phyloP scores from a whole-genome alignment of 2,888 invertebrate species.

The Leuctra nigra region DNA sequence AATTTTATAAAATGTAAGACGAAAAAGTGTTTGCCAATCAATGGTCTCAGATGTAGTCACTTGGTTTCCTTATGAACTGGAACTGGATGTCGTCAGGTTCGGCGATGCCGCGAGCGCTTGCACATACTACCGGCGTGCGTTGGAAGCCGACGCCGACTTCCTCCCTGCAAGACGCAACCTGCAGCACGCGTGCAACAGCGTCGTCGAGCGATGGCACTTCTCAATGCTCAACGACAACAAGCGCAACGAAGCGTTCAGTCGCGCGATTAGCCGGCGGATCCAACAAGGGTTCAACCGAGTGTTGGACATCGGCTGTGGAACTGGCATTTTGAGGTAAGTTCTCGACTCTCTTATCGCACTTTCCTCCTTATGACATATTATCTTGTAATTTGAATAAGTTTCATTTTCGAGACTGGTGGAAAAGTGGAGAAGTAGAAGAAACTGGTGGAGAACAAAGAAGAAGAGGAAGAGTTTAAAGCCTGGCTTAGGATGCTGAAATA shows the following conservation, averaged over 20 bases:
- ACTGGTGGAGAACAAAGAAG: too few species aligned
- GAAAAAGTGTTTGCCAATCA: neutral
- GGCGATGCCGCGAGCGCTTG: conserved; percentile 51
- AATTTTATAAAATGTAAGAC: neutral
- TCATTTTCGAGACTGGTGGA: too few species aligned
- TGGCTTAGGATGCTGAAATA: too few species aligned
- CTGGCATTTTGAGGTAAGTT: conserved; percentile 58
- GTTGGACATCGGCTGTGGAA: conserved; percentile 71
- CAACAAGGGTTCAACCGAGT: conserved; percentile 47
- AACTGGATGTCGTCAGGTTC: conserved; percentile 45
- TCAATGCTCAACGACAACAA: conserved; percentile 70
- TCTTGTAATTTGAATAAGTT: too few species aligned
- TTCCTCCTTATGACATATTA: too few species aligned
- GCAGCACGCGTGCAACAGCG: conserved; percentile 58
- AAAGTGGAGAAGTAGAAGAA: too few species aligned
- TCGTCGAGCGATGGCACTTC: conserved; percentile 75
- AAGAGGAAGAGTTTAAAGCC: too few species aligned
- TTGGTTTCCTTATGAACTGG: too few species aligned
- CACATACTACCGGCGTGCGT: conserved; percentile 49
- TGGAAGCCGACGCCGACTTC: conserved; percentile 45
- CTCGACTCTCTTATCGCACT: too few species aligned
- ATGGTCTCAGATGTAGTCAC: neutral
- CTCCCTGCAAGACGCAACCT: conserved; percentile 58
- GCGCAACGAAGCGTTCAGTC: conserved; percentile 58
- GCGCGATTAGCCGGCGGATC: conserved; percentile 53